Evolutionary conservation across 2,113 vertebrate species (phyloP).

Genomic region (Platycercus adscitus): DNA sequence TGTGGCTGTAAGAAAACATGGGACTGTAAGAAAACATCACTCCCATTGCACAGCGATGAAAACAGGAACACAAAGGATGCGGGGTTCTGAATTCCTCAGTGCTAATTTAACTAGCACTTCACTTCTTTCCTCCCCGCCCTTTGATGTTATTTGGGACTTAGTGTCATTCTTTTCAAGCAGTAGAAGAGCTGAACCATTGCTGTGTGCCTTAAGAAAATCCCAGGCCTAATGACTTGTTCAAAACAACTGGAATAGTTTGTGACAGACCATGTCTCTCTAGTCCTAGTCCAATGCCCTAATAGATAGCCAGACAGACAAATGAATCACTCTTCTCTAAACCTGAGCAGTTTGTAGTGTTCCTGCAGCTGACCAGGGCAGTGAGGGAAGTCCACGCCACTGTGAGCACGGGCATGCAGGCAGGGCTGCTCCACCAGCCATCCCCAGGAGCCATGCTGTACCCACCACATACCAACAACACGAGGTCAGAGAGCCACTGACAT

Average conservation of each 20-base stretch:
- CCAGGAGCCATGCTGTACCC: accelerated
- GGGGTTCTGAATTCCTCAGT: not conserved
- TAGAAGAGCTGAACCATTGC: not conserved
- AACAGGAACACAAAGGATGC: not conserved
- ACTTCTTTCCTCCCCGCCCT: not conserved
- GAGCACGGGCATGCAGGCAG: not conserved
- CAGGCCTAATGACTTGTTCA: not conserved
- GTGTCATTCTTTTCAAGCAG: not conserved
- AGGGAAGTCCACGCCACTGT: not conserved
- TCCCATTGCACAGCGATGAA: not conserved
- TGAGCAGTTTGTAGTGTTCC: not conserved
- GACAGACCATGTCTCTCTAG: not conserved
- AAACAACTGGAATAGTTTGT: not conserved
- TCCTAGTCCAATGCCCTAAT: not conserved
- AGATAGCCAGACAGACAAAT: not conserved
- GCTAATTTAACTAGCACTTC: not conserved
- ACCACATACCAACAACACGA: accelerated
- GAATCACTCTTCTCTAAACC: not conserved
- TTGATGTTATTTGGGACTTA: not conserved
- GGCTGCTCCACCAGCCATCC: not conserved
- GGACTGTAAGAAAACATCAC: not conserved
- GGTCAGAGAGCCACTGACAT: not conserved
- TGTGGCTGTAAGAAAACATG: not conserved
- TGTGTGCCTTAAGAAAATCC: not conserved
- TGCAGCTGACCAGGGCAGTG: not conserved